A percentile compares a stretch with the other conserved stretches of the same genome.
Conservation (phyloP, 2,113 vertebrate genomes). For the Scalopus aquaticus region DNA sequence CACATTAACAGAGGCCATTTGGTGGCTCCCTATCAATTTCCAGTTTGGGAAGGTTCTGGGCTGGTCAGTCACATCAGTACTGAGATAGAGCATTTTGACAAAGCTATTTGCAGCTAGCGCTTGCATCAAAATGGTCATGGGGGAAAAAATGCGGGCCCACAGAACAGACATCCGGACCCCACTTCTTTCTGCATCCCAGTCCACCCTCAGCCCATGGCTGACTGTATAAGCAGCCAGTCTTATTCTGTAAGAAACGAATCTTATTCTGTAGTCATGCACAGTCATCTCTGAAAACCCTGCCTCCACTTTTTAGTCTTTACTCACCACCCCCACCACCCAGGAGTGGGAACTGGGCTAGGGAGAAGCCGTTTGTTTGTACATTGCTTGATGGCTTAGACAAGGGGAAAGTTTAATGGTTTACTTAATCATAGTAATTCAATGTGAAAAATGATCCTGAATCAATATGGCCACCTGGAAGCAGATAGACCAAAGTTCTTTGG, state of each 20-base stretch:
- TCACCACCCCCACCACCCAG: not conserved
- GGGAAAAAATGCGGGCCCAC: not conserved
- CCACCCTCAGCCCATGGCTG: not conserved
- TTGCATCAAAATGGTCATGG: not conserved
- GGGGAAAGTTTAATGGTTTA: not conserved
- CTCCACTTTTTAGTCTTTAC: not conserved
- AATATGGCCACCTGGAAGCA: not conserved
- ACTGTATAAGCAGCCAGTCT: too few relatives aligned
- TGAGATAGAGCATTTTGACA: not conserved
- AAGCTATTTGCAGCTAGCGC: not conserved
- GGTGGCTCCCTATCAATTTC: not conserved
- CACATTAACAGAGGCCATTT: not conserved
- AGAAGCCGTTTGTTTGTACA: not conserved
- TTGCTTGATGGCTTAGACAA: not conserved
- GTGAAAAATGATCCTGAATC: not conserved
- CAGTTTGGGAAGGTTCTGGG: not conserved
- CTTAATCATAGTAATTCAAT: not conserved
- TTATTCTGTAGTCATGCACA: not conserved
- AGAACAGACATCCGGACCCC: not conserved
- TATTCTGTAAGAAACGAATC: not conserved
- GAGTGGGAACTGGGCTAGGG: not conserved
- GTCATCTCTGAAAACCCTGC: not conserved
- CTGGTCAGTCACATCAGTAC: not conserved
- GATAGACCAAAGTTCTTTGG: not conserved
- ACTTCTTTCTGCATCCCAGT: not conserved